Evolutionary conservation across 2,113 vertebrate genomes (phyloP).

Genomic region (Cephalopterus ornatus): DNA sequence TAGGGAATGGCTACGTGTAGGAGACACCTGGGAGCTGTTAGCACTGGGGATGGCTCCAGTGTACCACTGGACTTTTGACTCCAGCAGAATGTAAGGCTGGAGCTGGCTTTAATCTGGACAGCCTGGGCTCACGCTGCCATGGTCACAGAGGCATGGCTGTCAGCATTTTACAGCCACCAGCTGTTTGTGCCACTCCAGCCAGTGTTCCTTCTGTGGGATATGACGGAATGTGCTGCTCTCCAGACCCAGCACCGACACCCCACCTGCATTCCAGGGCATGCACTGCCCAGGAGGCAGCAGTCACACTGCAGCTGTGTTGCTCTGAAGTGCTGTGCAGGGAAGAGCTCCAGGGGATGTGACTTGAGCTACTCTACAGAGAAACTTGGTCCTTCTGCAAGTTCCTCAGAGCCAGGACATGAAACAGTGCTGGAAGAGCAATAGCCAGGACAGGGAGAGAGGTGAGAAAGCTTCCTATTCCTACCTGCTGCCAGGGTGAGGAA

Average conservation of each 20-base stretch:
- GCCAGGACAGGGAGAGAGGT: not conserved
- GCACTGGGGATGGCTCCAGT: not conserved
- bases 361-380: not conserved
- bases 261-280: not conserved
- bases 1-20: not conserved
- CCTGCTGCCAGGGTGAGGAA: conserved; percentile 93
- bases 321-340: not conserved
- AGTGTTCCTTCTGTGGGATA: not conserved
- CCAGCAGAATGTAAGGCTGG: not conserved
- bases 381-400: not conserved
- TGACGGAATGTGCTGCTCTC: not conserved
- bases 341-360: not conserved
- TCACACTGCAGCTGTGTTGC: not conserved
- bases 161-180: not conserved
- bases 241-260: not conserved
- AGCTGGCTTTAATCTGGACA: not conserved
- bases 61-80: not conserved
- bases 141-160: not conserved
- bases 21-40: not conserved
- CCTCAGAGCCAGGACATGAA: not conserved
- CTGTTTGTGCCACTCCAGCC: not conserved
- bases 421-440: not conserved
- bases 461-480: conserved; percentile 20
- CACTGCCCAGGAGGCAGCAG: not conserved
- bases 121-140: not conserved